Evolutionary conservation across 2,888 invertebrate species (phyloP), one percentile per base, ranked within the genome.

Genomic region (Pegoplata infirma): DNA sequence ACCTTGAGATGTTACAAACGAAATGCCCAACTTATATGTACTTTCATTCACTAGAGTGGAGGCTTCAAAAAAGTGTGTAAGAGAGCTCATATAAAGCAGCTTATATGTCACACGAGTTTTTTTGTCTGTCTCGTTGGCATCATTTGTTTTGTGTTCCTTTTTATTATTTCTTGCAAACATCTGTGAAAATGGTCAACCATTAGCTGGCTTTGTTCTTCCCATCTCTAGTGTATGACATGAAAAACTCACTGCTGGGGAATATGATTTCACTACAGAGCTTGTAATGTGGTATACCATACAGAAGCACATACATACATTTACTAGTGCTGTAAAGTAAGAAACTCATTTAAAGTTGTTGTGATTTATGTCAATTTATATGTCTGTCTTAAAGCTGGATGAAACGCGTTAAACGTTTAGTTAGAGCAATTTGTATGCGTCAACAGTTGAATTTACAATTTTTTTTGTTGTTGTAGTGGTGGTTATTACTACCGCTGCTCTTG

Each of bases 281-380:
- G n/a, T n/a, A n/a, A n/a, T n/a, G n/a, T n/a, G n/a, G n/a, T n/a
- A n/a, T n/a, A n/a, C n/a, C n/a, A n/a, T n/a, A n/a, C n/a, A n/a
- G n/a, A n/a, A 36, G 36, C 36, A 12, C 5, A 25, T 5, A 6
- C 5, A 25, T 25, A 6, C 5, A 25, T 25, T 3, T 3, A 6
- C 5, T n/a, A 40, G 36, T n/a, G 5, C 4, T 40, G n/a, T 40
- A 5, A 12, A 40, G 36, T 12, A n/a, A n/a, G 3, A 40, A 40
- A 68, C 23, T 36, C 36, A 58, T 36, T 68, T 47, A 8, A 49
- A 58, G 17, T 36, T 36, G 32, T 51, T 44, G 59, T 53, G 69
- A 71, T 71, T 71, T 61, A 53, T 61, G 51, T 53, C 69, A 61
- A 44, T 71, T 71, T 28, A 19, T 47, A n/a, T n/a, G n/a, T n/a